These are phyloP conservation scores for Zaprionus inermis DNA, from an alignment of 1,140 invertebrate genomes.

Conservation along the genomic window DNA sequence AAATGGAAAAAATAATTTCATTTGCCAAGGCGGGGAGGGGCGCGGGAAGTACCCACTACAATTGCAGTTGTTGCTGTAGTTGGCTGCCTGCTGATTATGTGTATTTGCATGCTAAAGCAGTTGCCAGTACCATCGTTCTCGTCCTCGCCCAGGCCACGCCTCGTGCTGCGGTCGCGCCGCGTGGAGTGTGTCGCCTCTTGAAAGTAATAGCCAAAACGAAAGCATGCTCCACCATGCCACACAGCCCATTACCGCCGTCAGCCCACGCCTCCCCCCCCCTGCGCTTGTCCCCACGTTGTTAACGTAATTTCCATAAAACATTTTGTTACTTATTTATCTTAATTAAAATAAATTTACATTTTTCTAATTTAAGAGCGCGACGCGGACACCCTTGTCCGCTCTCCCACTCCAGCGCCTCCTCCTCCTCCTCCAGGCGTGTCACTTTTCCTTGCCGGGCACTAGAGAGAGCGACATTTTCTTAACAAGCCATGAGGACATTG, in stretches of 20 bases:
- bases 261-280: conserved; percentile 38
- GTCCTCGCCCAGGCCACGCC: background rate
- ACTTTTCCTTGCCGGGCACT: conserved; percentile 57
- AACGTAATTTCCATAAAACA: conserved; percentile 84
- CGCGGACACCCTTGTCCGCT: conserved; percentile 28
- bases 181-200: conserved; percentile 68
- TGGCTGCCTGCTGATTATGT: conserved; percentile 70
- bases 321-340: conserved; percentile 84
- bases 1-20: conserved; percentile 76
- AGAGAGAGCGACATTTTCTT: conserved; percentile 81
- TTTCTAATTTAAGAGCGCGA: conserved; percentile 83
- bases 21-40: conserved; percentile 29
- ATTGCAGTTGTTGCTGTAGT: conserved; percentile 36
- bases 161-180: conserved; percentile 42
- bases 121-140: conserved; percentile 35
- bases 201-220: conserved; percentile 75
- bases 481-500: conserved; percentile 82
- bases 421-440: conserved; percentile 12
- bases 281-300: conserved; percentile 67
- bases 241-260: conserved; percentile 31
- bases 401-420: background rate
- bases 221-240: conserved; percentile 37
- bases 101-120: conserved; percentile 79
- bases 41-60: conserved; percentile 17
- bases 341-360: conserved; percentile 84